These are phyloP conservation scores for Albula goreensis DNA, from an alignment of 2,113 vertebrate species.

Conservation along the genomic window DNA sequence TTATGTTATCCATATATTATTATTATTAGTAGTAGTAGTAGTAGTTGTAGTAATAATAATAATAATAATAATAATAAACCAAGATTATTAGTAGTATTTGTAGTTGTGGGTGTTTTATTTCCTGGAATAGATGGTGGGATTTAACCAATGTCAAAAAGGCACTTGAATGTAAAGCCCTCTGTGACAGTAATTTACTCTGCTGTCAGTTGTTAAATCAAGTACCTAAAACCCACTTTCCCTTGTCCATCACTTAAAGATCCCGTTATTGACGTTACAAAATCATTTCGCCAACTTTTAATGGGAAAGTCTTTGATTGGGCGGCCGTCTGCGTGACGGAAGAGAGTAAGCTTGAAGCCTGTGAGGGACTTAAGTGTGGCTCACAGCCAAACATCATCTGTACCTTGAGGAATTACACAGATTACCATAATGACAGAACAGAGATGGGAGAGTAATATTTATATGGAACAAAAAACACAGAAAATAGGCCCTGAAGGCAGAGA, in stretches of 20 bases:
- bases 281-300: not conserved
- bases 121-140: not conserved
- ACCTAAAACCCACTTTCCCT: not conserved
- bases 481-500: not conserved
- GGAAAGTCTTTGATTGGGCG: not conserved
- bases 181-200: not conserved
- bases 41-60: not conserved
- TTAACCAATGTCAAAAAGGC: not conserved
- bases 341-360: not conserved
- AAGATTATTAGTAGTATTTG: not conserved
- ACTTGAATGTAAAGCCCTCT: not conserved
- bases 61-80: not conserved
- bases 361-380: not conserved
- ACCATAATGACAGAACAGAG: not conserved
- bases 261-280: not conserved
- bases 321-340: not conserved
- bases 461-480: not conserved
- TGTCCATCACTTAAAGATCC: not conserved
- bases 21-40: no score
- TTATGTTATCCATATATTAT: not conserved
- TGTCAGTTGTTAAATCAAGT: not conserved
- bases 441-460: slow-evolving; percentile 13
- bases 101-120: no score
- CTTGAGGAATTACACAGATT: not conserved
- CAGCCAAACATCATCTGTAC: not conserved